A percentile compares a stretch with the other conserved stretches of the same genome.
Evolutionary conservation across 2,797 vertebrate genomes (phyloP).

Genomic region (Clarias fuscus): DNA sequence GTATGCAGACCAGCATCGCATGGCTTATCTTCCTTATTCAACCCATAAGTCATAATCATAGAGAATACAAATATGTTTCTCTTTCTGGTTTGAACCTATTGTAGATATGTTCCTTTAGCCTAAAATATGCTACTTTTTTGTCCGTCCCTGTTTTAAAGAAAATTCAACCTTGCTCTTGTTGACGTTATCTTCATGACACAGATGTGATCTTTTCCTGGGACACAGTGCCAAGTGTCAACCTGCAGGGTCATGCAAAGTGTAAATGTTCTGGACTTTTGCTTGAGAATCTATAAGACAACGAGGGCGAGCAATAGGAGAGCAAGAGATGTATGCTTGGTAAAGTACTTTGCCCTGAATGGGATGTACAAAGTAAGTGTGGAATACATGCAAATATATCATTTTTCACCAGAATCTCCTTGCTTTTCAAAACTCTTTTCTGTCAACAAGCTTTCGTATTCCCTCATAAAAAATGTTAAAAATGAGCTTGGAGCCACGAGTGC

Average conservation of each 20-base stretch:
- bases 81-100: neutral
- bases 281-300: neutral
- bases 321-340: neutral
- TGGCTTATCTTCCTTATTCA: constrained; percentile 22
- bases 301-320: neutral
- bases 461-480: no score
- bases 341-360: neutral
- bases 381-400: no score
- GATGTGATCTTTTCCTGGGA: neutral
- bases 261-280: neutral
- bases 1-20: constrained; percentile 3
- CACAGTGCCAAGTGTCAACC: neutral
- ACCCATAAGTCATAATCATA: neutral
- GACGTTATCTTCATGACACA: neutral
- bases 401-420: no score
- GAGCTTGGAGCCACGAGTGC: no score
- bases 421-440: no score
- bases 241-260: neutral
- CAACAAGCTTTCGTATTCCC: no score
- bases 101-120: neutral
- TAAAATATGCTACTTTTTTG: neutral
- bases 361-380: neutral
- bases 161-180: neutral
- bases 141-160: neutral
- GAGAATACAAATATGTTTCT: neutral